phyloP scores from a whole-genome alignment of 2,888 invertebrate genomes.

The Cremastinae sp. region DNA sequence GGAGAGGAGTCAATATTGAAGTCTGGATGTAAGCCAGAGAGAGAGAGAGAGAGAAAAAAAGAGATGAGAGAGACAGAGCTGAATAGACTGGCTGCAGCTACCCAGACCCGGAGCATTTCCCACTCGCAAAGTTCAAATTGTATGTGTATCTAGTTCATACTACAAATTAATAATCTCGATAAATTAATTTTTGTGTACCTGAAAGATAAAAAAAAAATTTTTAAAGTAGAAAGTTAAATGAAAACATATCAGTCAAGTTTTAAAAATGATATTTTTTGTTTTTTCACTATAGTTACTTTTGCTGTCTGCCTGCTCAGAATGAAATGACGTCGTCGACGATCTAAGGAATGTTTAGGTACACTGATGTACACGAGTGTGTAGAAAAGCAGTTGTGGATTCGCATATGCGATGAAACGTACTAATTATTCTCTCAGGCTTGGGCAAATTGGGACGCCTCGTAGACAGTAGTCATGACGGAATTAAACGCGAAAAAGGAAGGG shows the following conservation, averaged over 20 bases:
- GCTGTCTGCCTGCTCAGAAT: conserved; percentile 5
- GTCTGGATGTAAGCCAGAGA: conserved; percentile 55
- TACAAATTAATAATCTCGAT: not conserved
- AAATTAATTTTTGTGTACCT: no score
- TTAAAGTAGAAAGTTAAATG: no score
- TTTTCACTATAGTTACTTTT: conserved; percentile 1
- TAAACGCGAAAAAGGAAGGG: not conserved
- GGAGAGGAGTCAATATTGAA: conserved; percentile 56
- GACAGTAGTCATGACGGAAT: conserved; percentile 33
- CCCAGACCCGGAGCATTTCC: conserved; percentile 26
- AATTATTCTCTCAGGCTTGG: conserved; percentile 45
- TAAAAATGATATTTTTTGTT: no score
- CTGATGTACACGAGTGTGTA: no score
- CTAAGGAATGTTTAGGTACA: not conserved
- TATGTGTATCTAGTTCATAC: conserved; percentile 14
- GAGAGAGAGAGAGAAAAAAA: no score
- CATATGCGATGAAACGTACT: conserved; percentile 24
- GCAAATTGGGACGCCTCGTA: conserved; percentile 21
- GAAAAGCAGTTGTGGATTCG: no score
- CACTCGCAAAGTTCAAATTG: conserved; percentile 21
- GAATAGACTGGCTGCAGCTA: conserved; percentile 42
- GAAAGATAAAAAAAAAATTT: no score
- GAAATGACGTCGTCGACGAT: conserved; percentile 28
- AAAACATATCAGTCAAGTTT: no score
- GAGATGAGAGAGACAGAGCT: no score